Conservation (phyloP, 2,797 vertebrate genomes). For the Psittacula echo region DNA sequence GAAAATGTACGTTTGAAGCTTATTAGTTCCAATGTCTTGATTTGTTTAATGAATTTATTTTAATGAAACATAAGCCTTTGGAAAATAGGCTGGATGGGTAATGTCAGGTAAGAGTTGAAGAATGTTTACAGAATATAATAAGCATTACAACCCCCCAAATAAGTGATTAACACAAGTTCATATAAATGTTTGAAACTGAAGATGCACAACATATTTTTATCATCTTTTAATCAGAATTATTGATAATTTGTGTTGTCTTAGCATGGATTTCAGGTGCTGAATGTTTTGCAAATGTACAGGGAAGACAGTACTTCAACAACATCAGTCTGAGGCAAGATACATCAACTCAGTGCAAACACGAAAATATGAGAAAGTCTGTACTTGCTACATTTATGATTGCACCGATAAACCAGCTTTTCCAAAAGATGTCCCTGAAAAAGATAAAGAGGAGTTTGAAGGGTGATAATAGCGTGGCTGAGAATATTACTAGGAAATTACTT, state of each 20-base stretch:
- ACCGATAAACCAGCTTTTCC: background rate
- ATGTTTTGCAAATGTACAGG: background rate
- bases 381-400: background rate
- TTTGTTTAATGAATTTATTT: background rate
- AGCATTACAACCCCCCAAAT: accelerated
- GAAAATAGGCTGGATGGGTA: background rate
- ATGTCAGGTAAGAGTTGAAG: background rate
- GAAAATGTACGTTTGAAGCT: background rate
- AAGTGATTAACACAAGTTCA: background rate
- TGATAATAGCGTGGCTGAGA: background rate
- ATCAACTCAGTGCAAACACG: background rate
- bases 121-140: background rate
- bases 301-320: background rate
- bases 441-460: background rate
- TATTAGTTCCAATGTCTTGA: background rate
- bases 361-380: background rate
- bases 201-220: background rate
- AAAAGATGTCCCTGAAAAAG: background rate
- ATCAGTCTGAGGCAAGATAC: background rate
- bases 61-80: background rate
- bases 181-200: background rate
- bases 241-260: background rate
- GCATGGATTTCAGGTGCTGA: background rate
- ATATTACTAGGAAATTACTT: background rate
- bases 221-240: background rate